A percentile compares a stretch with the other conserved stretches of the same genome.
Conservation (phyloP, 2,113 vertebrate genomes). For the Raja brachyura region DNA sequence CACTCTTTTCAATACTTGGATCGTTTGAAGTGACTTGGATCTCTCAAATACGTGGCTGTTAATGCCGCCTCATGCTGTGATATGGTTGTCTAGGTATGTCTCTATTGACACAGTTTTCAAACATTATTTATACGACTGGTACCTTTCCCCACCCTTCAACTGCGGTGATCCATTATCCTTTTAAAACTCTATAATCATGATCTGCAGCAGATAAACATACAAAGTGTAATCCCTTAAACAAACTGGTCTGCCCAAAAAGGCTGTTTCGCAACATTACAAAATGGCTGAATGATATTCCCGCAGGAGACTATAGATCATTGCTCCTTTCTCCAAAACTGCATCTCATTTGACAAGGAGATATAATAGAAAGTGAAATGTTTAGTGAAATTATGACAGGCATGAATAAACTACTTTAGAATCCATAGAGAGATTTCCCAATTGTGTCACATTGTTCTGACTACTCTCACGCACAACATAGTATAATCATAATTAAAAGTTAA, state of each 20-base stretch:
- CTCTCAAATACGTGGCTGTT: not conserved
- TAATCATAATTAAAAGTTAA: not conserved
- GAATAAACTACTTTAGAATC: not conserved
- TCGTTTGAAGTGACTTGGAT: not conserved
- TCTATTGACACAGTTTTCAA: conserved; percentile 56
- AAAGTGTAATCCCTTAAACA: conserved; percentile 58
- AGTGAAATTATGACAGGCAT: not conserved
- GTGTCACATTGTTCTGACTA: not conserved
- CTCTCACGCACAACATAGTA: not conserved
- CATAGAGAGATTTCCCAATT: not conserved
- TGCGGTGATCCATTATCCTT: conserved; percentile 74
- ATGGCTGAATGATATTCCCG: not conserved
- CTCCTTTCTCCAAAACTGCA: not conserved
- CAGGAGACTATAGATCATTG: not conserved
- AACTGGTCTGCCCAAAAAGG: conserved; percentile 3
- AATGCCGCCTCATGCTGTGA: not conserved
- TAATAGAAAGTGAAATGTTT: not conserved
- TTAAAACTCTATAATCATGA: conserved; percentile 57
- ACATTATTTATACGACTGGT: conserved; percentile 55
- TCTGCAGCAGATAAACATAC: conserved; percentile 58
- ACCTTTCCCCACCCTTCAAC: conserved; percentile 65
- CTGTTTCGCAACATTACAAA: not conserved
- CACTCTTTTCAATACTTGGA: not conserved
- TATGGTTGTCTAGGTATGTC: conserved; percentile 39
- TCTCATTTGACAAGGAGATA: not conserved